phyloP scores from a whole-genome alignment of 2,797 vertebrate genomes.

The Chlorospingus semifuscus region DNA sequence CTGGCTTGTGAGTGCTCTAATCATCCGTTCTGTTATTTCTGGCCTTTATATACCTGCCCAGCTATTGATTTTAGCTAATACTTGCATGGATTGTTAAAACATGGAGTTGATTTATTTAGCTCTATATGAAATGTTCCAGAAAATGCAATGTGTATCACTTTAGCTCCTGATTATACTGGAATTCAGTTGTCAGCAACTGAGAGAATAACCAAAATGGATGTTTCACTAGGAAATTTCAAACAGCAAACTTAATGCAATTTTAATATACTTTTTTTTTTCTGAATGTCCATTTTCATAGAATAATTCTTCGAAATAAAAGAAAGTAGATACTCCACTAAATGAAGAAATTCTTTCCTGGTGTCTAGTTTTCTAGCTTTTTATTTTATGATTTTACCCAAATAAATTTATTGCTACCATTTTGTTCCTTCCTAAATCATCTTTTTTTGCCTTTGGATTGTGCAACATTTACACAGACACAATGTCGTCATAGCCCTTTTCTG shows the following conservation, averaged over 20 bases:
- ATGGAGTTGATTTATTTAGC: conserved; percentile 5
- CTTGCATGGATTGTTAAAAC: conserved; percentile 3
- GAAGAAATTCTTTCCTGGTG: background rate
- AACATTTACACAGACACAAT: background rate
- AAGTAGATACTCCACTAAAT: background rate
- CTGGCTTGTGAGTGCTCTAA: background rate
- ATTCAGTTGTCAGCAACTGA: background rate
- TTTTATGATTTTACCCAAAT: background rate
- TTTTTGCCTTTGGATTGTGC: background rate
- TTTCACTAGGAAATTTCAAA: background rate
- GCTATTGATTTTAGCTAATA: conserved; percentile 49
- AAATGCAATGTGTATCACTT: background rate
- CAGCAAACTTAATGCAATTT: background rate
- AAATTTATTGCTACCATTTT: background rate
- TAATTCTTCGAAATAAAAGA: background rate
- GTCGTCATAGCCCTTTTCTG: background rate
- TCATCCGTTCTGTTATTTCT: background rate
- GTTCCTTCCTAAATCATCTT: background rate
- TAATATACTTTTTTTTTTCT: background rate
- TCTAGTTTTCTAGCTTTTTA: background rate
- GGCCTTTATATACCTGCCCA: background rate
- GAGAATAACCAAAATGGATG: background rate
- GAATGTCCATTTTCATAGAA: background rate
- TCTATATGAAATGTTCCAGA: background rate
- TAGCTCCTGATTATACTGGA: background rate